Evolutionary conservation across 2,888 invertebrate genomes (phyloP), one percentile per base, ranked within the genome.

Genomic region (Criorhina ranunculi): DNA sequence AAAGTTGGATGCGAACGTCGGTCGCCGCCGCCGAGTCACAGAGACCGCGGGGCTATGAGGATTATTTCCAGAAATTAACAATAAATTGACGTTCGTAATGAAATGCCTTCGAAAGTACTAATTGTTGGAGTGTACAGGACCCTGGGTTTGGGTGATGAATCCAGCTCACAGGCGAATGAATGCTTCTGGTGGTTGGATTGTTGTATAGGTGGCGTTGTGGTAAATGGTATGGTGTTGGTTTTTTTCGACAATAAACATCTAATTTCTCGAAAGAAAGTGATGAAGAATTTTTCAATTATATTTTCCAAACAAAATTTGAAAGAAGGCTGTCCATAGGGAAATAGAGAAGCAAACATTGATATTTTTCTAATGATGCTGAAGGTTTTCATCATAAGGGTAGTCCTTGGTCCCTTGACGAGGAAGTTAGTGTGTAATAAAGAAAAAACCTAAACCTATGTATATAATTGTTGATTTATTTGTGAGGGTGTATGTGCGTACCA

Each of bases 311-410:
- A 24, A 24, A 46, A 35, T 9, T 9, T 19, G 11, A 19, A 5
- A 31, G 31, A 11, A 19, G 24, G 2, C n/a, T 37, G 60, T 17
- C 60, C 15, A 9, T 42, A 7, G 60, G 60, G 60, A 60, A 60
- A 31, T 60, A 60, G 60, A 60, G 12, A 8, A 60, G 15, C 60
- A 44, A 44, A 42, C 31, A 40, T 9, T 24, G 29, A 42, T 44
- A 44, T 44, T 59, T 59, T 59, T 59, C 40, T 59, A 59, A 59
- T 42, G 59, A 42, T 40, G 40, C 12, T 9, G 19, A 17, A 35
- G 17, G 19, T 44, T 60, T 46, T 46, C 46, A 46, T 19, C 9
- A 19, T 46, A 46, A 35, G 9, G 3, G 35, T 9, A 35, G 35
- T 35, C 35, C 11, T 9, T 19, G 9, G 19, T 46, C 46, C 46